Evolutionary conservation across 2,888 invertebrate species (phyloP).

Genomic region (Monochamus alternatus): DNA sequence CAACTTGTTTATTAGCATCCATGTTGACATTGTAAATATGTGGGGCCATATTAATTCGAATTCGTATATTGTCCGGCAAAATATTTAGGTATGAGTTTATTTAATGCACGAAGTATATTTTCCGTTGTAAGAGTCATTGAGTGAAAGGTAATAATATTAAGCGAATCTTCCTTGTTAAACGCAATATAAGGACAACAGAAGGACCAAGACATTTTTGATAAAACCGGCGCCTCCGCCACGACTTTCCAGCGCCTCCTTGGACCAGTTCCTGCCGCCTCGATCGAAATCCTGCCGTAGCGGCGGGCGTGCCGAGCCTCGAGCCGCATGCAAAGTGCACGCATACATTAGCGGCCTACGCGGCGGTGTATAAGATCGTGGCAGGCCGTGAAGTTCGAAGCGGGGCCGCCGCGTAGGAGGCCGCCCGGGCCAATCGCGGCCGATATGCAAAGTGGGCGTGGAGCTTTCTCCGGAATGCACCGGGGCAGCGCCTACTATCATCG

Average conservation of each 20-base stretch:
- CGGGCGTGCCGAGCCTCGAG: background rate
- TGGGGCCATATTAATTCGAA: too few relatives aligned
- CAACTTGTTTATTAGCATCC: too few relatives aligned
- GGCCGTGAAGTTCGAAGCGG: constrained; percentile 47
- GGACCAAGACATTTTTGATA: background rate
- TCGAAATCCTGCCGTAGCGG: background rate
- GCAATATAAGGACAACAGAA: too few relatives aligned
- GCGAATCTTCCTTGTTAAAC: too few relatives aligned
- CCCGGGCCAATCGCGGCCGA: constrained; percentile 65
- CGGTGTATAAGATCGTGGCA: constrained; percentile 44
- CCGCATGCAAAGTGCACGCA: constrained; percentile 25
- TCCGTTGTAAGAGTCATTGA: too few relatives aligned
- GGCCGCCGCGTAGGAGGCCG: constrained; percentile 61
- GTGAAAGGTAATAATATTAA: too few relatives aligned
- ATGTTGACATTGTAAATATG: too few relatives aligned
- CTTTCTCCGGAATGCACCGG: constrained; percentile 57
- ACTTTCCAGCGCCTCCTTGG: background rate
- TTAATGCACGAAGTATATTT: too few relatives aligned
- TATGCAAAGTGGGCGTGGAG: constrained; percentile 70
- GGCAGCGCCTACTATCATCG: constrained; percentile 59
- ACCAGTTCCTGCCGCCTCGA: too few relatives aligned
- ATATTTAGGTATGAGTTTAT: too few relatives aligned
- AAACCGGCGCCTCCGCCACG: background rate
- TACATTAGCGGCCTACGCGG: constrained; percentile 30
- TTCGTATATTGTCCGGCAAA: too few relatives aligned